A percentile compares a stretch with the other conserved stretches of the same genome.
Evolutionary conservation across 2,888 invertebrate species (phyloP).

Genomic region (Archaeoteleia sp.): DNA sequence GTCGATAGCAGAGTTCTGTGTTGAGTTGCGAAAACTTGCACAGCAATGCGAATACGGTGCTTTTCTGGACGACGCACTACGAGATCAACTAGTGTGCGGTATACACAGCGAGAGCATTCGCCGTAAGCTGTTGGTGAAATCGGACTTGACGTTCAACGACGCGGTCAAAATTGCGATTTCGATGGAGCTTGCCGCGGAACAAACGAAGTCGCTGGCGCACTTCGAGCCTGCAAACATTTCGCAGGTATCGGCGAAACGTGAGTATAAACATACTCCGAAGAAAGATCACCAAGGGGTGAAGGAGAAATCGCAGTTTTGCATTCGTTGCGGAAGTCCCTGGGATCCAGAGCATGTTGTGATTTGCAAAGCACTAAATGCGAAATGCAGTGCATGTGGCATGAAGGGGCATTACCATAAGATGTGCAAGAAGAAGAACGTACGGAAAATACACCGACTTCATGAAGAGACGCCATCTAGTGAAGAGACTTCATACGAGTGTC

Average conservation of each 20-base stretch:
- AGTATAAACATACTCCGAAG: too few species aligned
- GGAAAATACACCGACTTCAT: neutral
- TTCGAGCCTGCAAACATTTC: neutral
- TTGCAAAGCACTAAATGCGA: constrained; percentile 18
- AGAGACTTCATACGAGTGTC: constrained; percentile 2
- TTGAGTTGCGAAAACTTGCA: constrained; percentile 54
- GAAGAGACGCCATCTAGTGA: constrained; percentile 7
- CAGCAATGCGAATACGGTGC: constrained; percentile 54
- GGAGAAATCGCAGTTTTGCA: neutral
- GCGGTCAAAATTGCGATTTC: constrained; percentile 34
- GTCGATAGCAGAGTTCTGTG: constrained; percentile 38
- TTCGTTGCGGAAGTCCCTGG: constrained; percentile 9
- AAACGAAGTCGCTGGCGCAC: neutral
- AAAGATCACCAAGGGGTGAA: neutral
- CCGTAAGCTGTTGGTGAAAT: constrained; percentile 53
- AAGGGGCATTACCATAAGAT: constrained; percentile 29
- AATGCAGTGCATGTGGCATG: constrained; percentile 2
- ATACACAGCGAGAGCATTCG: constrained; percentile 45
- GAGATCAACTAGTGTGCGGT: constrained; percentile 56
- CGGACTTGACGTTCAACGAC: constrained; percentile 35
- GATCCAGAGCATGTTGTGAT: neutral
- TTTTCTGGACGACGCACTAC: constrained; percentile 55
- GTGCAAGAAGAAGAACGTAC: constrained; percentile 12
- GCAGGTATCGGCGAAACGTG: too few species aligned
- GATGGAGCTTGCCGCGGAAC: constrained; percentile 31